These are phyloP conservation scores for Bujurquina vittata DNA, from an alignment of 2,113 vertebrate genomes.

Conservation along the genomic window DNA sequence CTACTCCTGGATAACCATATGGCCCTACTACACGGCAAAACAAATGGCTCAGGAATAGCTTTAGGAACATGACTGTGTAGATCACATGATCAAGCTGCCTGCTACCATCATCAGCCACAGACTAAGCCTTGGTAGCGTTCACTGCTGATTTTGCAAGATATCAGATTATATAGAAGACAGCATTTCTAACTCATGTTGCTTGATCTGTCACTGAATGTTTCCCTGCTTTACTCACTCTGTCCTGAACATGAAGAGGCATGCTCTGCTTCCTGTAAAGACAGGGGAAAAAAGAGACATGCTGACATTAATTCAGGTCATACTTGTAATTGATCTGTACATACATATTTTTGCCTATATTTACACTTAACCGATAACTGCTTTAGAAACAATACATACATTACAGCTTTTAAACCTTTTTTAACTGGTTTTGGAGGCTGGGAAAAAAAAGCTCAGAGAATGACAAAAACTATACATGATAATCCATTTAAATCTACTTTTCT, in stretches of 20 bases:
- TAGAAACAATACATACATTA: neutral
- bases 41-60: neutral
- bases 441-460: neutral
- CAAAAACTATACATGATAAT: neutral
- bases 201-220: neutral
- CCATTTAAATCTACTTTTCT: neutral
- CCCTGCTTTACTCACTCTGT: conserved; percentile 83
- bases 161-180: neutral
- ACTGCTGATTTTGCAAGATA: neutral
- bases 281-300: too few species aligned
- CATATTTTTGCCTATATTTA: neutral
- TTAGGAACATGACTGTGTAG: neutral
- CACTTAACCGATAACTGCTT: neutral
- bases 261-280: conserved; percentile 82
- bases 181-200: neutral
- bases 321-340: neutral
- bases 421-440: neutral
- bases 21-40: neutral
- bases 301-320: neutral
- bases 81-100: neutral
- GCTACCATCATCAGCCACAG: neutral
- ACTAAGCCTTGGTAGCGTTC: neutral
- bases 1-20: neutral
- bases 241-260: conserved; percentile 76
- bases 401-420: neutral